Evolutionary conservation across 2,888 invertebrate species (phyloP).

Genomic region (Panzeria rudis): DNA sequence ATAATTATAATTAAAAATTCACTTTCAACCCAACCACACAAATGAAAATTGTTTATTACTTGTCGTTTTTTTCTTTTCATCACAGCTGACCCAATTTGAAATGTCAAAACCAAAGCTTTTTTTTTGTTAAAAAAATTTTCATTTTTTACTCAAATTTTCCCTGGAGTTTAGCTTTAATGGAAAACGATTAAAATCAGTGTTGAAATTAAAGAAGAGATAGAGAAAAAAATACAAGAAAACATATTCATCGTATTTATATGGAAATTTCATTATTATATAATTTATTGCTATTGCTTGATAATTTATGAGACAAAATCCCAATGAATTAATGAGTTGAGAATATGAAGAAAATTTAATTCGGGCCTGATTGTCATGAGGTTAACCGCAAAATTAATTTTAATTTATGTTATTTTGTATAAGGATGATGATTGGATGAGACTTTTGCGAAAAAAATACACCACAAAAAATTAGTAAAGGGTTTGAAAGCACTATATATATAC

Average conservation of each 20-base stretch:
- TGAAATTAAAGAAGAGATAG: conserved; percentile 6
- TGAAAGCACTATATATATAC: too few species aligned
- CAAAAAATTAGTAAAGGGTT: too few species aligned
- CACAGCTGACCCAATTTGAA: conserved; percentile 56
- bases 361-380: conserved; percentile 19
- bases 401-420: background rate
- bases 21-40: conserved; percentile 45
- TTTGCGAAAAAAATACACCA: too few species aligned
- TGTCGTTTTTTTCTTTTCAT: conserved; percentile 5
- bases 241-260: background rate
- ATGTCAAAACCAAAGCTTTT: conserved; percentile 66
- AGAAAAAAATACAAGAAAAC: background rate
- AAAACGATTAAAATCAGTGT: conserved; percentile 46
- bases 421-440: too few species aligned
- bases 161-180: conserved; percentile 39
- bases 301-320: conserved; percentile 52
- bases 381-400: conserved; percentile 58
- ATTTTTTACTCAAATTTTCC: conserved; percentile 56
- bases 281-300: conserved; percentile 41
- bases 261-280: conserved; percentile 21
- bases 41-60: conserved; percentile 39
- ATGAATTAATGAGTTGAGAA: conserved; percentile 25
- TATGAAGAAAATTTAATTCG: background rate
- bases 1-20: conserved; percentile 57
- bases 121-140: conserved; percentile 6